Conservation (phyloP, 92 coral and sea anemone species). For the Palythoa grandis region DNA sequence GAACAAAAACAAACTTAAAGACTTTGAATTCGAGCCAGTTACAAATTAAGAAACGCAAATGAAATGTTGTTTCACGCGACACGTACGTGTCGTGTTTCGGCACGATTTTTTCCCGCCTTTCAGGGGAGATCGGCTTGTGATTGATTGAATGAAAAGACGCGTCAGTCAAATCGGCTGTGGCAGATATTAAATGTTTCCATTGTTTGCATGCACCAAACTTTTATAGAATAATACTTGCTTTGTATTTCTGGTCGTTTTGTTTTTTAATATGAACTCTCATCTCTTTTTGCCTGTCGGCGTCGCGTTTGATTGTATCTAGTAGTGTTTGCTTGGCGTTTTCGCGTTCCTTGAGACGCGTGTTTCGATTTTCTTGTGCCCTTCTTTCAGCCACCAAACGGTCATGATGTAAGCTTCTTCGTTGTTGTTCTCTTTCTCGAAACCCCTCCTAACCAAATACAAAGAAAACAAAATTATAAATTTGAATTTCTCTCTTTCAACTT, state of each 20-base stretch:
- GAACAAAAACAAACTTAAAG: too few species aligned
- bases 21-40: too few species aligned
- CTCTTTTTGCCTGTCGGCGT: constrained; percentile 76
- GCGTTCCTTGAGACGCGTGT: constrained; percentile 61
- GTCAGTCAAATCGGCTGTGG: background rate
- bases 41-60: too few species aligned
- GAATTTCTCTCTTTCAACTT: background rate
- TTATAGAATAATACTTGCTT: constrained; percentile 79
- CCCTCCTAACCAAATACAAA: constrained; percentile 59
- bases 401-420: constrained; percentile 70
- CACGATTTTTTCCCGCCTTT: background rate
- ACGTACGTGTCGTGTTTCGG: too few species aligned
- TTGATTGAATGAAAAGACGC: background rate
- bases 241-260: constrained; percentile 75
- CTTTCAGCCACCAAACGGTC: constrained; percentile 74
- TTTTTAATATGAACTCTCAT: constrained; percentile 75
- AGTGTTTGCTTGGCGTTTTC: constrained; percentile 60
- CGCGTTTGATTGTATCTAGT: constrained; percentile 64
- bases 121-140: background rate
- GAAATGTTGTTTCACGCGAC: too few species aligned
- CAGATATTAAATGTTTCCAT: background rate
- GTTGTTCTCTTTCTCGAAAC: constrained; percentile 72
- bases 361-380: constrained; percentile 62
- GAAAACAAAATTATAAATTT: background rate
- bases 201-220: background rate